Evolutionary conservation across 2,888 invertebrate genomes (phyloP).

Genomic region (Fabriciana adippe): DNA sequence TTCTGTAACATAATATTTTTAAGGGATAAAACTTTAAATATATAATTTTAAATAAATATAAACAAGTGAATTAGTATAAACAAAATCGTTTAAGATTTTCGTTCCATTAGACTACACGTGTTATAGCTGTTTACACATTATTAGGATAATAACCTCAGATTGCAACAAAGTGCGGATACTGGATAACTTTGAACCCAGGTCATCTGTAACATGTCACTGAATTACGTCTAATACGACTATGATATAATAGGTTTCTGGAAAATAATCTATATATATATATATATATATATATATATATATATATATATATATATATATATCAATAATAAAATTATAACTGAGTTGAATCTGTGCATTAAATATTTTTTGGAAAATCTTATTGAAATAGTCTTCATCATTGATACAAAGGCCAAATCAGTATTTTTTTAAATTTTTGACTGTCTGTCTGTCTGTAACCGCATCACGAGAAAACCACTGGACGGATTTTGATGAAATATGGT

Average conservation of each 20-base stretch:
- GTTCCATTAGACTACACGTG: constrained; percentile 34
- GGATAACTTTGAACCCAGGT: constrained; percentile 10
- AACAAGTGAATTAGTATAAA: constrained; percentile 1
- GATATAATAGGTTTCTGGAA: not conserved
- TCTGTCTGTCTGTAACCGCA: no score
- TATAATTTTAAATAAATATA: constrained; percentile 11
- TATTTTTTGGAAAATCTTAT: no score
- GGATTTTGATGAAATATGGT: no score
- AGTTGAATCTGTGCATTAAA: no score
- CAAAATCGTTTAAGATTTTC: constrained; percentile 4
- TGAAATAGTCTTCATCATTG: no score
- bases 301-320: not conserved
- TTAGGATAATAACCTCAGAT: constrained; percentile 33
- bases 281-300: not conserved
- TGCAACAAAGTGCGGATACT: constrained; percentile 24
- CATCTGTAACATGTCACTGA: constrained; percentile 2
- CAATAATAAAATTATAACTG: no score
- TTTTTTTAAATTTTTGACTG: no score
- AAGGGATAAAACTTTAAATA: no score
- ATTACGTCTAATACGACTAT: not conserved
- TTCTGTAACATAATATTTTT: no score
- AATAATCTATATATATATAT: not conserved
- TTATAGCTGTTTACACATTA: constrained; percentile 27
- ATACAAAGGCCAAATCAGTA: no score
- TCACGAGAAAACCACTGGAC: no score